Percentiles rank a stretch among this genome's conserved stretches.
Conservation (phyloP, 1,140 invertebrate genomes). For the Rhopalosiphum padi region DNA sequence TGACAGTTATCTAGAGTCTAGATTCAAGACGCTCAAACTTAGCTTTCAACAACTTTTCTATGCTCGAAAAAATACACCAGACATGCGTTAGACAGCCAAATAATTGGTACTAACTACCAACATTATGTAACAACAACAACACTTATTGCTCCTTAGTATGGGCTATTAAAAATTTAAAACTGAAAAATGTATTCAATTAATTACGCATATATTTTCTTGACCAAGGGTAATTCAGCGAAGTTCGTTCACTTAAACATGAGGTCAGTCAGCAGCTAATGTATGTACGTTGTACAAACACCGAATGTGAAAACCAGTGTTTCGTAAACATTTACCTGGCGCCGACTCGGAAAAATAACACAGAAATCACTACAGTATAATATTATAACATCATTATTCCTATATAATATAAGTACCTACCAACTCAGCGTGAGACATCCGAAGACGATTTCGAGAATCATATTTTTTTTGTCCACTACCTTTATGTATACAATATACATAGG, state of each 20-base stretch:
- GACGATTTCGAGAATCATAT: background rate
- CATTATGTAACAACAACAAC: background rate
- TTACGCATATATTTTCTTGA: background rate
- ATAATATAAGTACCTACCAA: background rate
- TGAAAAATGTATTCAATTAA: background rate
- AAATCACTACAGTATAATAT: background rate
- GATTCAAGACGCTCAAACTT: background rate
- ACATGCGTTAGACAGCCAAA: background rate
- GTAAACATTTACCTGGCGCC: constrained; percentile 31
- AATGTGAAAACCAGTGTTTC: constrained; percentile 18
- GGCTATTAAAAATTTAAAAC: background rate
- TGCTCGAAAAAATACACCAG: background rate
- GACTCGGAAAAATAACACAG: background rate
- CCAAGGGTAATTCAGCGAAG: background rate
- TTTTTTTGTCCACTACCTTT: background rate
- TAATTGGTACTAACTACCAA: background rate
- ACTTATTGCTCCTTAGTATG: background rate
- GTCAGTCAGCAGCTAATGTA: background rate
- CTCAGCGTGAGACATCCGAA: background rate
- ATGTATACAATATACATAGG: background rate
- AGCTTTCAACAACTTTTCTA: background rate
- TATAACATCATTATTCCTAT: background rate
- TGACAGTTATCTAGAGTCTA: no score
- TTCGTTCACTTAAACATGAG: background rate
- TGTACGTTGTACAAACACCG: background rate